Evolutionary conservation across 2,113 vertebrate species (phyloP), one percentile per base, ranked within the genome.

Genomic region (Craseonycteris thonglongyai): DNA sequence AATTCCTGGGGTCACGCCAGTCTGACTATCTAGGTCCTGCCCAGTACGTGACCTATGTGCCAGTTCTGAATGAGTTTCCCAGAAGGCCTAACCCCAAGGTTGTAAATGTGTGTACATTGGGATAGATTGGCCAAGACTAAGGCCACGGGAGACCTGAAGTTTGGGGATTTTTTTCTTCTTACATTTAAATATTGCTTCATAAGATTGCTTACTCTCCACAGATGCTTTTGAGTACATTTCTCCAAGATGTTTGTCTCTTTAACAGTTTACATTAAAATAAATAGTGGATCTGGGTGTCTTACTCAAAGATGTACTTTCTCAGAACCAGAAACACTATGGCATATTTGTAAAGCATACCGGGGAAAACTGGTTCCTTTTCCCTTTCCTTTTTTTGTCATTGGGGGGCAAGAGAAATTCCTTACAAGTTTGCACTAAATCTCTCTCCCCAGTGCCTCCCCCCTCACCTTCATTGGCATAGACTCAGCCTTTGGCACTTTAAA

Each of bases 191-290:
- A 83, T 79, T 90, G 40, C 56, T 80, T 85, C 85, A 51, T 88
- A 58, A 49, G 35, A 33, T 16, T 56, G 38, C 11, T 95, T 90
- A 74, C 83, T 84, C 33, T 58, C 82, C 66, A 54, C 61, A 90
- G 85, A 88, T 45, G 63, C 33, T 90, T 75, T 54, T 78, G 18
- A 82, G 49, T 47, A 4, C 15, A 30, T 93, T 88, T 78, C 45
- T 75, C 54, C 42, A 24, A 40, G 49, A 26, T 38, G 12, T 81
- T 94, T 88, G 83, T 45, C n/a, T 91, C n/a, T 91, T 1, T 26
- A 47, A 78, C 49, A 78, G 92, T 88, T 96, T 88, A 91, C 59
- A 35, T 86, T 9, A 74, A 84, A 90, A 84, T 92, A 90, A 96
- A 95, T 42, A 88, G 47, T 59, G 22, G 6, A 59, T 66, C 66